Evolutionary conservation across 1,140 invertebrate species (phyloP).

Genomic region (Zophobas morio): DNA sequence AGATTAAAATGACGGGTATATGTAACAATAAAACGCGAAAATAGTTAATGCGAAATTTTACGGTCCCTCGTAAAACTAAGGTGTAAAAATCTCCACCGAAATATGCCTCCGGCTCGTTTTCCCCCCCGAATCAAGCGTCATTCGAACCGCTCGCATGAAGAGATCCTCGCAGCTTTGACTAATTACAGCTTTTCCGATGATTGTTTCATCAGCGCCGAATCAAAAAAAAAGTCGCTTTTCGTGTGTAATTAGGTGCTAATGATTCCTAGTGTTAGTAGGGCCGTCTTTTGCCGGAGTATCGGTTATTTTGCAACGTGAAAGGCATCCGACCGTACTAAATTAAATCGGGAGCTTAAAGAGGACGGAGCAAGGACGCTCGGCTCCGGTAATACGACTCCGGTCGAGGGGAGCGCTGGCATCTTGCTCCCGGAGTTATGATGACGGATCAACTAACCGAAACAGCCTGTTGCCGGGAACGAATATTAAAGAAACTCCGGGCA

Average conservation of each 20-base stretch:
- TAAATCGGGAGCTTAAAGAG: slow-evolving; percentile 36
- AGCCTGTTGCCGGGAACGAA: slow-evolving; percentile 30
- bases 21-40: slow-evolving; percentile 37
- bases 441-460: slow-evolving; percentile 32
- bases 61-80: slow-evolving; percentile 10
- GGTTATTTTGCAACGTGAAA: slow-evolving; percentile 39
- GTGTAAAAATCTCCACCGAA: slow-evolving; percentile 37
- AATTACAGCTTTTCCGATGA: slow-evolving; percentile 4
- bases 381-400: slow-evolving; percentile 14
- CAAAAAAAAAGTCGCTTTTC: background rate
- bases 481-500: slow-evolving; percentile 34
- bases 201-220: slow-evolving; percentile 5
- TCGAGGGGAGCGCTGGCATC: slow-evolving; percentile 8
- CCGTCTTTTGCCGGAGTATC: slow-evolving; percentile 15
- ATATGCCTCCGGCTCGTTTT: slow-evolving; percentile 14
- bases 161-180: slow-evolving; percentile 1
- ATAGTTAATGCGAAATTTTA: slow-evolving; percentile 38
- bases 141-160: too few species aligned
- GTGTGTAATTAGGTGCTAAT: slow-evolving; percentile 30
- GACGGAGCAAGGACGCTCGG: slow-evolving; percentile 8
- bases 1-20: slow-evolving; percentile 38
- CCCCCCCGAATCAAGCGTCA: background rate
- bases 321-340: slow-evolving; percentile 39
- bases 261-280: slow-evolving; percentile 4
- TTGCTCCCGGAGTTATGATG: slow-evolving; percentile 30